These are phyloP conservation scores for Poecilia gillii DNA, from an alignment of 2,797 vertebrate species.

Conservation along the genomic window DNA sequence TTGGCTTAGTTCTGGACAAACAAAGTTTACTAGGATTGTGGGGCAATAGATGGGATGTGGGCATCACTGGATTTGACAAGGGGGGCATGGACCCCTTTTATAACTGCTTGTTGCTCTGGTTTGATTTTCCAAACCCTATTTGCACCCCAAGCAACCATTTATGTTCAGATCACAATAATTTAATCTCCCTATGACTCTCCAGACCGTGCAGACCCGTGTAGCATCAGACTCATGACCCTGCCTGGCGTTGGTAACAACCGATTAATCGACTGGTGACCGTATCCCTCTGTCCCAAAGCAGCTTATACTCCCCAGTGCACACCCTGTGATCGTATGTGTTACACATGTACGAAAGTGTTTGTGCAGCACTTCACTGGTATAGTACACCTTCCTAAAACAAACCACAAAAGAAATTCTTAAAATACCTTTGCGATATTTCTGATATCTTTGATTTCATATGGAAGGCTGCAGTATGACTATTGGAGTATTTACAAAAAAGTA, in stretches of 20 bases:
- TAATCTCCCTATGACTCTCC: constrained; percentile 57
- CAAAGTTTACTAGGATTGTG: neutral
- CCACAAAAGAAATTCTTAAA: constrained; percentile 27
- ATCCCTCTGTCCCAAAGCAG: constrained; percentile 68
- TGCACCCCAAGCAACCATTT: constrained; percentile 32
- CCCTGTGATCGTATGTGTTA: constrained; percentile 48
- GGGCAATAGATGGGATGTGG: neutral
- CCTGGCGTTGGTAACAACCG: constrained; percentile 66
- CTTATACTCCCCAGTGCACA: constrained; percentile 61
- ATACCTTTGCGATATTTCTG: constrained; percentile 21
- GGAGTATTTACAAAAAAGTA: constrained; percentile 40
- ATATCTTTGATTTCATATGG: constrained; percentile 5
- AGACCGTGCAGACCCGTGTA: constrained; percentile 49
- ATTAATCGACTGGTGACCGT: constrained; percentile 73
- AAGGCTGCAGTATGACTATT: constrained; percentile 40
- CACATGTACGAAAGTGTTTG: constrained; percentile 25
- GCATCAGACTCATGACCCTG: constrained; percentile 52
- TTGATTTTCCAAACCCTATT: constrained; percentile 56
- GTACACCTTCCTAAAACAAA: constrained; percentile 23
- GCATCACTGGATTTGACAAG: neutral
- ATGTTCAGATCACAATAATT: constrained; percentile 41
- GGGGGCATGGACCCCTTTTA: neutral
- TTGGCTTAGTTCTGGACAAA: neutral
- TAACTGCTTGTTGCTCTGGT: neutral
- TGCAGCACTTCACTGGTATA: constrained; percentile 24